Evolutionary conservation across 2,888 invertebrate species (phyloP).

Genomic region (Dorcus parallelipipedus): DNA sequence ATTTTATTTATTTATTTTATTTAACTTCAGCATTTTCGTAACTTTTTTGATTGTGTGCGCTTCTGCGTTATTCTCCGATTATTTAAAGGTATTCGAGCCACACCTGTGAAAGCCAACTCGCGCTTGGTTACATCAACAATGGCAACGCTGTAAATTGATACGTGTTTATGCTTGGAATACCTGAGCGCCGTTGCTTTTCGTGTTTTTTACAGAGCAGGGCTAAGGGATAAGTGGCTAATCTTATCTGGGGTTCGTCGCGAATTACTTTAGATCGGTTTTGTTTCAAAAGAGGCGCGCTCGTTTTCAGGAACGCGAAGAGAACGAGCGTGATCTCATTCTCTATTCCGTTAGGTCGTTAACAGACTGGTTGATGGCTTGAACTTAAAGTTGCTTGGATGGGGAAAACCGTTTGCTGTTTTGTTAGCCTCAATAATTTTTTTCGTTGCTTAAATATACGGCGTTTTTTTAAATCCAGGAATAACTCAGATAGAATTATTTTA

Average conservation of each 20-base stretch:
- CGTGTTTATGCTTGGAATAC: slow-evolving; percentile 11
- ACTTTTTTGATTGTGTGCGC: not conserved
- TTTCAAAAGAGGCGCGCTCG: too few species aligned
- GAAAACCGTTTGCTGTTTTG: too few species aligned
- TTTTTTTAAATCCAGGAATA: too few species aligned
- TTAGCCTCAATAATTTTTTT: too few species aligned
- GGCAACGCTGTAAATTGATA: slow-evolving; percentile 30
- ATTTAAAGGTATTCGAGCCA: slow-evolving; percentile 25
- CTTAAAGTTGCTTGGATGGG: too few species aligned
- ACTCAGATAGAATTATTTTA: too few species aligned
- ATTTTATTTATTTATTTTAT: not conserved
- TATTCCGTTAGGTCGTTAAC: too few species aligned
- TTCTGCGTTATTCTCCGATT: not conserved
- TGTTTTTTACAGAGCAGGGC: not conserved
- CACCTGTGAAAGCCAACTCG: slow-evolving; percentile 32
- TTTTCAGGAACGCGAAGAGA: too few species aligned
- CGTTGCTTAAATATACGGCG: too few species aligned
- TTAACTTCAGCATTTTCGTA: not conserved
- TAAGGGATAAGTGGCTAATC: not conserved
- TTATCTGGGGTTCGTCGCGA: not conserved
- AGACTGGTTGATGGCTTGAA: too few species aligned
- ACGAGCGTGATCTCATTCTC: too few species aligned
- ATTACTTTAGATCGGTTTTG: too few species aligned
- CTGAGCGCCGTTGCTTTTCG: slow-evolving; percentile 6
- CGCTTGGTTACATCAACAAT: slow-evolving; percentile 18